These are phyloP conservation scores for Ataeniobius toweri DNA, from an alignment of 2,797 vertebrate species.

Conservation along the genomic window DNA sequence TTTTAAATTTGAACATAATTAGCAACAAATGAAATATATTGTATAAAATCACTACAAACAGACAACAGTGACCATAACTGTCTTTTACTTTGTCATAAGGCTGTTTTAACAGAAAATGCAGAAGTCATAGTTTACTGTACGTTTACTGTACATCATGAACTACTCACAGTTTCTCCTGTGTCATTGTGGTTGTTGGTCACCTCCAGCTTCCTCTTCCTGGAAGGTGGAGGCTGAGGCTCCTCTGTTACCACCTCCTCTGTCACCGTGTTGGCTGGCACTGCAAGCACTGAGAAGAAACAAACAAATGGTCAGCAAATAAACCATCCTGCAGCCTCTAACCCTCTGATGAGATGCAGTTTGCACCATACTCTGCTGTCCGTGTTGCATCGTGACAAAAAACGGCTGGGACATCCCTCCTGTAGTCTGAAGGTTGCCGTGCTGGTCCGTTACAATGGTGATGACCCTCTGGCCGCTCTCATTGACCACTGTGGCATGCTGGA, in stretches of 20 bases:
- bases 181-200: slow-evolving; percentile 72
- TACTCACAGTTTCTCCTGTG: slow-evolving; percentile 74
- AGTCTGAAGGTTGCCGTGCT: slow-evolving; percentile 83
- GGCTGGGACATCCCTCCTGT: slow-evolving; percentile 79
- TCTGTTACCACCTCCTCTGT: slow-evolving; percentile 84
- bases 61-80: background rate
- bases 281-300: slow-evolving; percentile 78
- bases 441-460: slow-evolving; percentile 88
- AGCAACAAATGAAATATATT: background rate
- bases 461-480: slow-evolving; percentile 85
- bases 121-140: background rate
- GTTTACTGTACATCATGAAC: background rate
- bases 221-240: slow-evolving; percentile 72
- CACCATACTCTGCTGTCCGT: slow-evolving; percentile 85
- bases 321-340: background rate
- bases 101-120: background rate
- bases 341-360: background rate
- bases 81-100: background rate
- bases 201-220: slow-evolving; percentile 83
- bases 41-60: background rate
- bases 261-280: slow-evolving; percentile 85
- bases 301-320: background rate
- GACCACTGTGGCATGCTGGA: slow-evolving; percentile 79
- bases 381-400: slow-evolving; percentile 86
- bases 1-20: too few relatives aligned